These are phyloP conservation scores for Andrena flavipes DNA, from an alignment of 2,888 invertebrate genomes.

Conservation along the genomic window DNA sequence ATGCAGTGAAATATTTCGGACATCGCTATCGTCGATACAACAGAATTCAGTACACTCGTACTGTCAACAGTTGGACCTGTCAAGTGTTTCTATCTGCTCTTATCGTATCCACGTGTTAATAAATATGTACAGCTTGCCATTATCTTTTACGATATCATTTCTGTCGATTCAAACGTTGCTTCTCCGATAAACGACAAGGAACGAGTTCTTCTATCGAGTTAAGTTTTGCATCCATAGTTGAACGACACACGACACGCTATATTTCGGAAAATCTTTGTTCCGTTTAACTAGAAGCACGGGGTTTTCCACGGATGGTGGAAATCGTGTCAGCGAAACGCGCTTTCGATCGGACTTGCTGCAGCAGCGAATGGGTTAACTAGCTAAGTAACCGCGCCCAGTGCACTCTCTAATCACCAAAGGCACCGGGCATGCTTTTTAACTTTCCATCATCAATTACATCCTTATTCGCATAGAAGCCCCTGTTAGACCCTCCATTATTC, in stretches of 20 bases:
- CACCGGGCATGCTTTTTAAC: slow-evolving; percentile 74
- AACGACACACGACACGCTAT: slow-evolving; percentile 4
- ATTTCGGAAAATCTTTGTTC: slow-evolving; percentile 24
- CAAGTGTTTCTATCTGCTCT: background rate
- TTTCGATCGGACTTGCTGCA: slow-evolving; percentile 44
- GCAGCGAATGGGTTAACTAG: slow-evolving; percentile 62
- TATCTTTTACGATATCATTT: background rate
- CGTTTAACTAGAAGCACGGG: background rate
- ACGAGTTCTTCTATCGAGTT: background rate
- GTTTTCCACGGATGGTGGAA: background rate
- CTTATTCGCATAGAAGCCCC: slow-evolving; percentile 57
- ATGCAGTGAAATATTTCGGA: slow-evolving; percentile 34
- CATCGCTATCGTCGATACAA: background rate
- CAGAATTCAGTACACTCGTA: slow-evolving; percentile 5
- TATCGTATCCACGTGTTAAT: background rate
- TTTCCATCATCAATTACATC: slow-evolving; percentile 72
- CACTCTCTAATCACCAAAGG: slow-evolving; percentile 74
- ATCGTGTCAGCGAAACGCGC: slow-evolving; percentile 44
- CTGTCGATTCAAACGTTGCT: background rate
- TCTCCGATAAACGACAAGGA: background rate
- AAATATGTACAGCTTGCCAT: background rate
- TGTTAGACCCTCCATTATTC: slow-evolving; percentile 71
- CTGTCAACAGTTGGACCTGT: background rate
- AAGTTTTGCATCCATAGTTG: too few relatives aligned
- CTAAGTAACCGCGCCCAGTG: slow-evolving; percentile 75